A percentile compares a stretch with the other conserved stretches of the same genome.
phyloP scores from a whole-genome alignment of 2,113 vertebrate species.

The Neolamprologus ventralis region DNA sequence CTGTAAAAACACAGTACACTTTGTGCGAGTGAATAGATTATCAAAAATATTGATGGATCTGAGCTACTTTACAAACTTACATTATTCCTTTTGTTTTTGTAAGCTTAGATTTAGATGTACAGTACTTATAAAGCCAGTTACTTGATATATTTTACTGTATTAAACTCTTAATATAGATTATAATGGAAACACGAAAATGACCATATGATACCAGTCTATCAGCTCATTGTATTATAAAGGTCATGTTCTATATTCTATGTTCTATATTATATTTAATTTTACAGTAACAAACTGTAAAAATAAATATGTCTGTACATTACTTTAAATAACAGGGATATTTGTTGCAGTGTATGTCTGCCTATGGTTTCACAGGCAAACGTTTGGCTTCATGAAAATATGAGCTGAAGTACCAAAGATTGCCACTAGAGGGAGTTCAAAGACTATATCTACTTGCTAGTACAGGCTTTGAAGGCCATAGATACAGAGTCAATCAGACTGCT shows the following conservation, averaged over 20 bases:
- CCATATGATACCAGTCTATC: not conserved
- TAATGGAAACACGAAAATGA: not conserved
- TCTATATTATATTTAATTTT: not conserved
- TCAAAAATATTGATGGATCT: not conserved
- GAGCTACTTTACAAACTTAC: not conserved
- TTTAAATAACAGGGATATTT: not conserved
- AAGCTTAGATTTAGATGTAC: not conserved
- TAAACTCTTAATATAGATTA: not conserved
- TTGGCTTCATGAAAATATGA: not conserved
- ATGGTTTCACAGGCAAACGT: not conserved
- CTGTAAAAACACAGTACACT: not conserved
- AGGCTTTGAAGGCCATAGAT: not conserved
- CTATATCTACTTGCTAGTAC: not conserved
- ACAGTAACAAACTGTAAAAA: not conserved
- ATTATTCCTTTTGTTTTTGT: not conserved
- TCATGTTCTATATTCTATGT: not conserved
- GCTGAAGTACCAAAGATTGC: not conserved
- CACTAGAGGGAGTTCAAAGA: conserved; percentile 51
- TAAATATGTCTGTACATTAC: not conserved
- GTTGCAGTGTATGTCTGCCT: not conserved
- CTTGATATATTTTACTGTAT: not conserved
- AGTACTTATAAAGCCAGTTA: not conserved
- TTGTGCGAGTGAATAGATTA: not conserved
- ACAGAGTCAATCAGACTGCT: not conserved
- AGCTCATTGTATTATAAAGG: not conserved